phyloP scores from a whole-genome alignment of 2,797 vertebrate species.

The Rhabdomys pumilio region DNA sequence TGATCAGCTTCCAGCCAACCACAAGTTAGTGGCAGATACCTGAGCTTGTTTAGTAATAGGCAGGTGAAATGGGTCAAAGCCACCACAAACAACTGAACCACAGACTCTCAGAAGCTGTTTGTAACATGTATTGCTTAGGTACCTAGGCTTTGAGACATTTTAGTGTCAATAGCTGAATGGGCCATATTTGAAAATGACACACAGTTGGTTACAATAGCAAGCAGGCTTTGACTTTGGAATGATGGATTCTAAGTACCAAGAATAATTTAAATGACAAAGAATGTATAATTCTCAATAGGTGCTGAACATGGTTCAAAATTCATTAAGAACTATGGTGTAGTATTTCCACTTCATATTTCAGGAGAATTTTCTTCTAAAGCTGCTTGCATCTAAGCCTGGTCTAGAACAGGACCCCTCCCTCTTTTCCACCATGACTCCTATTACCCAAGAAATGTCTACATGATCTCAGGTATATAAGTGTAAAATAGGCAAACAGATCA shows the following conservation, averaged over 20 bases:
- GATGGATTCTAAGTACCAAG: background rate
- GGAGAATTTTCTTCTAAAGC: background rate
- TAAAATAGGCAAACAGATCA: no score
- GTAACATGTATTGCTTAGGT: background rate
- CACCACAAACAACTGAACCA: no score
- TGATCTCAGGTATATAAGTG: no score
- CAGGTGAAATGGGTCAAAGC: no score
- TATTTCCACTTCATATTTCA: background rate
- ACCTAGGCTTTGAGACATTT: background rate
- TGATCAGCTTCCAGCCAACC: no score
- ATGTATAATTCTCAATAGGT: constrained; percentile 8
- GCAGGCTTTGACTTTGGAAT: background rate
- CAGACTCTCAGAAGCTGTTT: background rate
- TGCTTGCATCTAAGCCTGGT: background rate
- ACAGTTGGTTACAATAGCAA: background rate
- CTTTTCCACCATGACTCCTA: no score
- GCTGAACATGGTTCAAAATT: background rate
- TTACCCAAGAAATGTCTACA: no score
- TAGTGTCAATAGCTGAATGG: background rate
- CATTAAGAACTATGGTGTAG: background rate
- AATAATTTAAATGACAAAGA: constrained; percentile 38
- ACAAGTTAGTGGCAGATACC: no score
- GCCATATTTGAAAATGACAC: background rate
- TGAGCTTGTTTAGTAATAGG: no score
- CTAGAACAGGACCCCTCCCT: background rate